Conservation (phyloP, 2,888 invertebrate species). For the Drosophila nr. perissopoda region DNA sequence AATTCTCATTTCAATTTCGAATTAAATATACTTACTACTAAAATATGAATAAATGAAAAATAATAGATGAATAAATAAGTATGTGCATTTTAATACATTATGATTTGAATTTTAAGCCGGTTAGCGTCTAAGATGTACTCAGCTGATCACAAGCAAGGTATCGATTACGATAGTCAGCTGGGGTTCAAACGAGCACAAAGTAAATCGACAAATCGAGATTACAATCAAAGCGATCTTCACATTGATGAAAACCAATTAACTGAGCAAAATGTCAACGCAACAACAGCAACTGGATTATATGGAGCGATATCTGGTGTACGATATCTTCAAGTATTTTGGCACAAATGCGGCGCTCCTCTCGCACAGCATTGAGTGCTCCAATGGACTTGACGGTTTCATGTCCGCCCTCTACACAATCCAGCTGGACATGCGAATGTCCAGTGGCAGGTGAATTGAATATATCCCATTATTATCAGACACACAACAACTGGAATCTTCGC, state of each 20-base stretch:
- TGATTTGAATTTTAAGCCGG: background rate
- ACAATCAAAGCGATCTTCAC: background rate
- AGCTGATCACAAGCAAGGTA: background rate
- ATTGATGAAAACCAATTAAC: constrained; percentile 35
- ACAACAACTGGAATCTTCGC: background rate
- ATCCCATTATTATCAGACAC: background rate
- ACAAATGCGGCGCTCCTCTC: constrained; percentile 58
- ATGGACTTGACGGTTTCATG: constrained; percentile 84
- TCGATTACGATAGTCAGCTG: constrained; percentile 4
- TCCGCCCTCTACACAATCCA: constrained; percentile 79
- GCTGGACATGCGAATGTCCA: constrained; percentile 54
- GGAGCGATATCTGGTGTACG: constrained; percentile 71
- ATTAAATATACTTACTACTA: background rate
- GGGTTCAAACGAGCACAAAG: constrained; percentile 4
- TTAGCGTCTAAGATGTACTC: background rate
- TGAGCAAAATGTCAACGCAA: constrained; percentile 32
- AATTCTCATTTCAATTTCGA: background rate
- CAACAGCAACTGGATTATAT: constrained; percentile 75
- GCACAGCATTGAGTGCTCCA: constrained; percentile 67
- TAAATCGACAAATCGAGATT: constrained; percentile 1
- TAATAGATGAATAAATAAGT: background rate
- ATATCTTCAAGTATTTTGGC: constrained; percentile 71
- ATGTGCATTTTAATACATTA: background rate
- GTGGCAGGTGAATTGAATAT: constrained; percentile 44
- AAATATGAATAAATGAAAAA: background rate